Percentiles rank a stretch among this genome's conserved stretches.
Conservation (phyloP, 2,888 invertebrate species). For the Mystacides longicornis region DNA sequence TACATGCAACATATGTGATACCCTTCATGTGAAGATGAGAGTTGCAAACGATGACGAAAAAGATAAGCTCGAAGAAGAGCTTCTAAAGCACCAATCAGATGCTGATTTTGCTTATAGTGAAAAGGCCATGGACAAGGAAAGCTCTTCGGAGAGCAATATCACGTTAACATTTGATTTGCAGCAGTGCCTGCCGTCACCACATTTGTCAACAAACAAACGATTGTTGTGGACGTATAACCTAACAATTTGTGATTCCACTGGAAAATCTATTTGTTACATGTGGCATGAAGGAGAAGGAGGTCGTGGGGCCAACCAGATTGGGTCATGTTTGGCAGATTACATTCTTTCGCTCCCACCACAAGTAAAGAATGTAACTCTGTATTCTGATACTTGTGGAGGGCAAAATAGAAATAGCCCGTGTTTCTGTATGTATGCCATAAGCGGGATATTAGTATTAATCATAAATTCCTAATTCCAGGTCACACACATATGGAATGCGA, state of each 20-base stretch:
- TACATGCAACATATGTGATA: too few relatives aligned
- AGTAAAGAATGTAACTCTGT: neutral
- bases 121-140: neutral
- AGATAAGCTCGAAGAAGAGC: neutral
- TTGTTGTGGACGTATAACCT: neutral
- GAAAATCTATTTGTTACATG: neutral
- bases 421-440: neutral
- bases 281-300: neutral
- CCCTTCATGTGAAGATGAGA: too few relatives aligned
- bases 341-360: neutral
- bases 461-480: neutral
- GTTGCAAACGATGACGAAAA: too few relatives aligned
- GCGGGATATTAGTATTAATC: neutral
- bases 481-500: neutral
- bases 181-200: too few relatives aligned
- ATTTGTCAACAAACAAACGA: too few relatives aligned
- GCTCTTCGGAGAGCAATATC: neutral
- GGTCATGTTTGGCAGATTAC: too few relatives aligned
- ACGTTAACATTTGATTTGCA: too few relatives aligned
- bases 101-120: neutral
- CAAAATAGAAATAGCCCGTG: neutral
- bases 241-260: neutral
- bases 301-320: neutral
- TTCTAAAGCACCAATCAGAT: neutral
- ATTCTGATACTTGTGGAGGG: neutral